Conservation (phyloP, 2,888 invertebrate species). For the Eutolmus rufibarbis region DNA sequence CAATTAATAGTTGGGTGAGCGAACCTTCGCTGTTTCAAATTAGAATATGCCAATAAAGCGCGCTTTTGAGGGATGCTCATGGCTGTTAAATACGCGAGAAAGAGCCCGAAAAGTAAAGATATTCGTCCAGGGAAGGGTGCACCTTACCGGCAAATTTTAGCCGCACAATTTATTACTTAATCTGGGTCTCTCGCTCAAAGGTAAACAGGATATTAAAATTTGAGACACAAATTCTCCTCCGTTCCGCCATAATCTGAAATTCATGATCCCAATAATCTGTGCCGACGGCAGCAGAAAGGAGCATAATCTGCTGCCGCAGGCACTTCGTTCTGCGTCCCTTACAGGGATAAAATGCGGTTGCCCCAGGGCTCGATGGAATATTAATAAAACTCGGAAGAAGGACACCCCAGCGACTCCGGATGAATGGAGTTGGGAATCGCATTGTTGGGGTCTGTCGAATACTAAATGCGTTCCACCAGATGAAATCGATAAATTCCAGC, state of each 20-base stretch:
- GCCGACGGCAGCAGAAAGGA: conserved; percentile 31
- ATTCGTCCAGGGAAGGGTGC: not conserved
- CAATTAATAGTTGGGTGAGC: not conserved
- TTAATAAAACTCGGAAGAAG: conserved; percentile 29
- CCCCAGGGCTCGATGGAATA: conserved; percentile 3
- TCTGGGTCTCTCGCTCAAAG: not conserved
- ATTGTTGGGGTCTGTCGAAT: conserved; percentile 2
- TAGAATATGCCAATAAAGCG: not conserved
- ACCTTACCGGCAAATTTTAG: not conserved
- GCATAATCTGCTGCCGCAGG: conserved; percentile 20
- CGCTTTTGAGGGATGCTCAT: not conserved
- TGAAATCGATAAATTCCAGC: conserved; percentile 19
- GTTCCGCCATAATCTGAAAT: conserved; percentile 14
- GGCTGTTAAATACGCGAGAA: not conserved
- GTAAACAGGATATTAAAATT: conserved; percentile 37
- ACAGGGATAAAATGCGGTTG: not conserved
- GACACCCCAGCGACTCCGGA: conserved; percentile 11
- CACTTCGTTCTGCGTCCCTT: not conserved
- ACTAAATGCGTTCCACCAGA: not conserved
- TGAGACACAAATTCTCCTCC: conserved; percentile 19
- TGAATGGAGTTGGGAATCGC: conserved; percentile 21
- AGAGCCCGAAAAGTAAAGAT: not conserved
- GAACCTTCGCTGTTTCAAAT: not conserved
- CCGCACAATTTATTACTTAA: conserved; percentile 22
- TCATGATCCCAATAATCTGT: conserved; percentile 37